A percentile compares a stretch with the other conserved stretches of the same genome.
phyloP scores from a whole-genome alignment of 2,113 vertebrate species.

The Oceanodroma tethys region DNA sequence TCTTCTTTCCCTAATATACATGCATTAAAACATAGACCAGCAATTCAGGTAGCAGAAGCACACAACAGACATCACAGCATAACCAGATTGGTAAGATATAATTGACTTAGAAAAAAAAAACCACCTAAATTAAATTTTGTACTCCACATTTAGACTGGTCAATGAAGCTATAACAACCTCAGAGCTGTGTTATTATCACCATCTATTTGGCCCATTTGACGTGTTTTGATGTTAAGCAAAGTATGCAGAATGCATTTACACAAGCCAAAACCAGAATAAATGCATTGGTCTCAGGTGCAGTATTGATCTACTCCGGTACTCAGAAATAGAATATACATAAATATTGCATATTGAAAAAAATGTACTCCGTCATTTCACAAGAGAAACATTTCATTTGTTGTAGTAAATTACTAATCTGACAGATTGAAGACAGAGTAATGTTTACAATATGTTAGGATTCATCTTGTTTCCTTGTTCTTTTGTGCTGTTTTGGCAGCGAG shows the following conservation, averaged over 20 bases:
- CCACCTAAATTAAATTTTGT: background rate
- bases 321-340: background rate
- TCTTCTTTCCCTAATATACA: background rate
- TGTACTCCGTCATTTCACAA: background rate
- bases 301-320: background rate
- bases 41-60: background rate
- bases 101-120: background rate
- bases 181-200: background rate
- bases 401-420: constrained; percentile 31
- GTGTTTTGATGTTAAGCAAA: background rate
- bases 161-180: background rate
- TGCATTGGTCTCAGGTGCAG: background rate
- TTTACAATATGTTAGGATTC: constrained; percentile 11
- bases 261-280: constrained; percentile 12
- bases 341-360: background rate
- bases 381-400: constrained; percentile 24
- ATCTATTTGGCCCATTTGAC: background rate
- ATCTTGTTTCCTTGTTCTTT: constrained; percentile 7
- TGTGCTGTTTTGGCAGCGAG: background rate
- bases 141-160: background rate
- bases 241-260: background rate
- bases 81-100: background rate
- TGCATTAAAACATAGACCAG: background rate
- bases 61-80: background rate
- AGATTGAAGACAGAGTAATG: background rate